Percentiles rank a stretch among this genome's conserved stretches.
Conservation (phyloP, 53 echinoderm and acorn worm species). For the Echinarachnius parma region DNA sequence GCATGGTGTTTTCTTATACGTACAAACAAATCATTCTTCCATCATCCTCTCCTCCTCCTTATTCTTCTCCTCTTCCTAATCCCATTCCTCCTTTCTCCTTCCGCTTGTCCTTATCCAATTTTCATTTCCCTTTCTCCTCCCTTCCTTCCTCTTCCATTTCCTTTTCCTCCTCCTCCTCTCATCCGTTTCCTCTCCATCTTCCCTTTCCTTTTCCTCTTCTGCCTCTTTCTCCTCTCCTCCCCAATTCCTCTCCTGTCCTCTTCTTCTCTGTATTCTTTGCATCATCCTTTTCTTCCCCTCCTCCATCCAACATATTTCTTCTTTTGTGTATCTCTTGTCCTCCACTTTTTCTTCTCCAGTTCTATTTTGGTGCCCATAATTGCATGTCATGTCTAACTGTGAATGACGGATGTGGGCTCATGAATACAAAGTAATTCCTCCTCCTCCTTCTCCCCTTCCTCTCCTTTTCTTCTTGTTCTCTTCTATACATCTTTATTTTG, state of each 20-base stretch:
- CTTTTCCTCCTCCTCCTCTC: background rate
- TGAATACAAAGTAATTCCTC: too few species aligned
- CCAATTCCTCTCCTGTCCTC: background rate
- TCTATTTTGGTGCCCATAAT: too few species aligned
- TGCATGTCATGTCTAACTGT: too few species aligned
- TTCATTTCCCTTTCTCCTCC: background rate
- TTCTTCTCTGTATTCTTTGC: background rate
- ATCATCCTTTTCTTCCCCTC: background rate
- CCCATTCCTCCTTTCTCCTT: background rate
- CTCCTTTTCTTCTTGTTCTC: background rate
- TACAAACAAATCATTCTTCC: too few species aligned
- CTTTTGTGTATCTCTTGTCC: too few species aligned
- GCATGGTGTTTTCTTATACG: too few species aligned
- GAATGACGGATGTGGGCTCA: too few species aligned
- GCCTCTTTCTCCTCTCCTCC: background rate
- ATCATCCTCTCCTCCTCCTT: background rate
- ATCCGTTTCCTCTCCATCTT: background rate
- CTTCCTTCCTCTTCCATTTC: background rate
- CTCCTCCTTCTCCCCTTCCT: background rate
- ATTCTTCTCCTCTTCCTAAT: background rate
- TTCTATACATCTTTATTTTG: background rate
- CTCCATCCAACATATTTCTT: too few species aligned
- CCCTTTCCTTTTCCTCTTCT: background rate
- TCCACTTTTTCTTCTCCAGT: background rate
- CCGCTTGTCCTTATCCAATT: background rate